Percentiles rank a stretch among this genome's conserved stretches.
These are phyloP conservation scores for Matsumyia berberina DNA, from an alignment of 2,888 invertebrate genomes.

Conservation along the genomic window DNA sequence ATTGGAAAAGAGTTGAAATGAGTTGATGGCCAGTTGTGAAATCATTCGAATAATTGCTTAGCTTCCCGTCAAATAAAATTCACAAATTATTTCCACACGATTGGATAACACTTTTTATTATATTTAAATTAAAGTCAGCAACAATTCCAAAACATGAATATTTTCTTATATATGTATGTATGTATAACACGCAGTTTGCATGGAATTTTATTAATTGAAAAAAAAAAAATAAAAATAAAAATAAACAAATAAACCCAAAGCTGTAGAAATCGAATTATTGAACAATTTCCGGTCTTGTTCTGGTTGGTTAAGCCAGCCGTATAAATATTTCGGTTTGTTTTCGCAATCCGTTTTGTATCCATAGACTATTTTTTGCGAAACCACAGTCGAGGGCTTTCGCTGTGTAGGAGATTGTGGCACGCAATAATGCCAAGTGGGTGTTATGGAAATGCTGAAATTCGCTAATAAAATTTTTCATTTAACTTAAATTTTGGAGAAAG, in stretches of 20 bases:
- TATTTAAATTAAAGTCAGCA: background rate
- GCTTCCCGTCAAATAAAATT: too few species aligned
- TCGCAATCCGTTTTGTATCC: background rate
- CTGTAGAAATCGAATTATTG: background rate
- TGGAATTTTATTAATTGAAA: background rate
- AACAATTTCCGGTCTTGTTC: constrained; percentile 9
- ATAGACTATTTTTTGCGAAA: background rate
- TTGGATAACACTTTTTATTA: background rate
- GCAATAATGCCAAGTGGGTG: background rate
- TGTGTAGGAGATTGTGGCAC: background rate
- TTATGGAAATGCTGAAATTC: background rate
- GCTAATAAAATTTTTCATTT: background rate
- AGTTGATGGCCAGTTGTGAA: too few species aligned
- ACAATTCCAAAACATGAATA: background rate
- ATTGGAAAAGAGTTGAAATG: too few species aligned
- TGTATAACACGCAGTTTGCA: background rate
- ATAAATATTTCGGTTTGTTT: background rate
- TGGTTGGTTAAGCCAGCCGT: background rate
- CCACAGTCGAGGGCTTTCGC: background rate
- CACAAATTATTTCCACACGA: background rate
- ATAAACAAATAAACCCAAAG: background rate
- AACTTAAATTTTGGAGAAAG: background rate
- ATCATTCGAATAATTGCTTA: too few species aligned
- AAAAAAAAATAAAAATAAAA: background rate
- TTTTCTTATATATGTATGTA: background rate